phyloP scores from a whole-genome alignment of 2,113 vertebrate species.

The Caranx melampygus region DNA sequence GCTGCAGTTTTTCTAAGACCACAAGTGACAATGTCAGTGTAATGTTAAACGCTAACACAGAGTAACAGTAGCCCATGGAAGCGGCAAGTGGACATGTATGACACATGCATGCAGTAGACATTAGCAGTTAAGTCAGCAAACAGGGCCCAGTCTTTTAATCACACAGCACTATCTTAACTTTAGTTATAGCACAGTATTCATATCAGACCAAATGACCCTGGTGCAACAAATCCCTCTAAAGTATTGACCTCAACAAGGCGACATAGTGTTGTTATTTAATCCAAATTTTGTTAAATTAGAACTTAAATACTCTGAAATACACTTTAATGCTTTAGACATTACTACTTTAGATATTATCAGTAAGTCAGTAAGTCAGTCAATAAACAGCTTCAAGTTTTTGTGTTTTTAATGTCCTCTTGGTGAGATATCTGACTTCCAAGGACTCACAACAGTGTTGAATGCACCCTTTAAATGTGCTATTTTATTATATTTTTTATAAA shows the following conservation, averaged over 20 bases:
- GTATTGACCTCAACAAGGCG: not conserved
- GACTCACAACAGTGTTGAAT: not conserved
- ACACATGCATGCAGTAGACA: not conserved
- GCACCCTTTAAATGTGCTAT: accelerated
- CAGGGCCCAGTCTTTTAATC: not conserved
- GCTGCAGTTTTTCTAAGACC: not conserved
- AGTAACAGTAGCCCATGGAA: not conserved
- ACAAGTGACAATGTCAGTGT: not conserved
- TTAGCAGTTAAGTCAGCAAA: too few species aligned
- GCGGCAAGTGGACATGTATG: not conserved
- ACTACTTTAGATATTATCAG: not conserved
- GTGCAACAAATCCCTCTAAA: too few species aligned
- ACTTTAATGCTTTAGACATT: not conserved
- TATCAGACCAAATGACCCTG: not conserved
- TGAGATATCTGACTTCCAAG: not conserved
- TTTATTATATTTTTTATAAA: not conserved
- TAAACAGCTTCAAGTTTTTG: not conserved
- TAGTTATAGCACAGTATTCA: too few species aligned
- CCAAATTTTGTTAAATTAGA: not conserved
- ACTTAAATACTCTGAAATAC: not conserved
- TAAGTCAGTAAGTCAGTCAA: not conserved
- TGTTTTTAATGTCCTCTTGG: not conserved
- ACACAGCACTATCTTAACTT: not conserved
- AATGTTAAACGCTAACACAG: not conserved
- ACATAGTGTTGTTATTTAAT: not conserved